phyloP scores from a whole-genome alignment of 2,888 invertebrate genomes.

The Drosophila fungiperda region DNA sequence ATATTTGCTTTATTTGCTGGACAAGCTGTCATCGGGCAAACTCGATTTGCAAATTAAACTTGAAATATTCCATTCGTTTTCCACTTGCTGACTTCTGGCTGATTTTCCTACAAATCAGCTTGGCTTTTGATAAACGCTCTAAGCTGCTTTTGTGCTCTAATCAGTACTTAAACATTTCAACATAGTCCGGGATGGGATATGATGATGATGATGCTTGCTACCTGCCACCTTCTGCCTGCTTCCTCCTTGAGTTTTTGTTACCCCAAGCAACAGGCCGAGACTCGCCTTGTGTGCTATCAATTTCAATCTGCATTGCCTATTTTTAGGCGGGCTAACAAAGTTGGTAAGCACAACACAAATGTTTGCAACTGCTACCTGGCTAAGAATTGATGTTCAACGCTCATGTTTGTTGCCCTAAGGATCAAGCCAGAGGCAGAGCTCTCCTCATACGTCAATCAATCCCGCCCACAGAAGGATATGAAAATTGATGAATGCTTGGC shows the following conservation, averaged over 20 bases:
- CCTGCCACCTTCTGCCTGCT: neutral
- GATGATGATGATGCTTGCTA: neutral
- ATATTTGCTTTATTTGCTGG: neutral
- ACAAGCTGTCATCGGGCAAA: neutral
- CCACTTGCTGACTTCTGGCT: neutral
- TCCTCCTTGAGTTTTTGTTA: neutral
- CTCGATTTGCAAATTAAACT: slow-evolving; percentile 3
- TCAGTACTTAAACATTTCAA: slow-evolving; percentile 61
- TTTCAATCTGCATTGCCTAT: slow-evolving; percentile 69
- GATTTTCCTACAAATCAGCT: slow-evolving; percentile 13
- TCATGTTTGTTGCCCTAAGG: slow-evolving; percentile 12
- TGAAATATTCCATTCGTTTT: neutral
- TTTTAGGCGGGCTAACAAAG: slow-evolving; percentile 54
- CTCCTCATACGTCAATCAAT: neutral
- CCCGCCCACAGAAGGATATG: slow-evolving; percentile 42
- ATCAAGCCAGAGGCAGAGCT: slow-evolving; percentile 25
- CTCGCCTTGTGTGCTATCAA: slow-evolving; percentile 51
- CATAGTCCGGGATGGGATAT: slow-evolving; percentile 5
- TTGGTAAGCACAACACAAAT: slow-evolving; percentile 68
- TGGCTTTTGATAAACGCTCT: slow-evolving; percentile 6
- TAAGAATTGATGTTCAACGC: slow-evolving; percentile 16
- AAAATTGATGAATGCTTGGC: slow-evolving; percentile 76
- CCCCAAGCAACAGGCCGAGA: slow-evolving; percentile 15
- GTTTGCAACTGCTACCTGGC: slow-evolving; percentile 32
- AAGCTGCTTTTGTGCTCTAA: slow-evolving; percentile 61